Conservation (phyloP, 2,113 vertebrate genomes). For the Chauna torquata region DNA sequence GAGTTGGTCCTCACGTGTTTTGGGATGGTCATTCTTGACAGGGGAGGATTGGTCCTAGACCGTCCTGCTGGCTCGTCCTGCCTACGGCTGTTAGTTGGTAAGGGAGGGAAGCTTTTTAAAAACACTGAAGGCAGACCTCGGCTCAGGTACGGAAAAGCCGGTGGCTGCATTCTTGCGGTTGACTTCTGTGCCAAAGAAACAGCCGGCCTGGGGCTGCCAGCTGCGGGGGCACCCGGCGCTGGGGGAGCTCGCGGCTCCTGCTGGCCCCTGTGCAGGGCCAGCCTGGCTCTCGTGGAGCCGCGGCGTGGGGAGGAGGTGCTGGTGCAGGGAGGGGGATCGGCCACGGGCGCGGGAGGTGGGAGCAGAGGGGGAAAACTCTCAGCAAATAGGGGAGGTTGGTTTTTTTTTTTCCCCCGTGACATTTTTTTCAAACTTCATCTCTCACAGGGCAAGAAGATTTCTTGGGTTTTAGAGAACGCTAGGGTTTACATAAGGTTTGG, state of each 20-base stretch:
- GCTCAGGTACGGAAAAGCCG: background rate
- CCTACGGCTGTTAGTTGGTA: rapidly evolving
- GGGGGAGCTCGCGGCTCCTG: background rate
- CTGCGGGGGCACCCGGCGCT: no score
- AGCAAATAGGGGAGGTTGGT: background rate
- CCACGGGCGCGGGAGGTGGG: background rate
- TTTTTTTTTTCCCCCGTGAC: background rate
- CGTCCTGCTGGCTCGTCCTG: background rate
- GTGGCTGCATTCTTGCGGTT: background rate
- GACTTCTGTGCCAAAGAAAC: background rate
- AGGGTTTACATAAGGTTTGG: background rate
- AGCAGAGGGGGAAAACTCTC: background rate
- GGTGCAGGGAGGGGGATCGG: background rate
- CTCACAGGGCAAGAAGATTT: background rate
- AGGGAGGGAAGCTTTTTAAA: background rate
- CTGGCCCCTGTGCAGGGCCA: no score
- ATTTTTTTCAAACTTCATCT: background rate
- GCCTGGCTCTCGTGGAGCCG: background rate
- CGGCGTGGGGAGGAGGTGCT: background rate
- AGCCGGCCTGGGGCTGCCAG: rapidly evolving
- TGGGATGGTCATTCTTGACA: background rate
- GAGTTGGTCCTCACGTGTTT: background rate
- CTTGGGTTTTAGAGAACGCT: background rate
- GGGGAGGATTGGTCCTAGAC: background rate
- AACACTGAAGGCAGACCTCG: background rate